phyloP scores from a whole-genome alignment of 2,888 invertebrate genomes.

The Apamea monoglypha region DNA sequence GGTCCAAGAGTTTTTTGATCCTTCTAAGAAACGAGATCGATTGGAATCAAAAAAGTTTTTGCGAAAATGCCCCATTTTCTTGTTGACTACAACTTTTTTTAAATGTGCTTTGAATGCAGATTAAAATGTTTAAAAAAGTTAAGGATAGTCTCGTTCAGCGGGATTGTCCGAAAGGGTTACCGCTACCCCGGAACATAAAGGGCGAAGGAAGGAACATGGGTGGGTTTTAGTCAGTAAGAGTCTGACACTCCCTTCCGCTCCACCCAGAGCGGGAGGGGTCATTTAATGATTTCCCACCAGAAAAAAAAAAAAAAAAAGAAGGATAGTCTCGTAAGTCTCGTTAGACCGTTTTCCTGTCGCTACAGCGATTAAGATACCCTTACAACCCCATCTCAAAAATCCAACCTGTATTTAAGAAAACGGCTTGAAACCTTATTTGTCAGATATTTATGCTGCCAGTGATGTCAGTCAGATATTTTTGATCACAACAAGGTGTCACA shows the following conservation, averaged over 20 bases:
- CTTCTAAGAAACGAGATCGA: not conserved
- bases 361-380: no score
- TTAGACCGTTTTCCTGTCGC: not conserved
- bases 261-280: no score
- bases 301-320: no score
- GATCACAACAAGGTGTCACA: not conserved
- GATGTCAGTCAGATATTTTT: not conserved
- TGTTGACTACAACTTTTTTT: no score
- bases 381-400: not conserved
- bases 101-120: not conserved
- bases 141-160: not conserved
- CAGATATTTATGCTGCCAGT: not conserved
- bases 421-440: not conserved
- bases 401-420: not conserved
- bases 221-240: no score
- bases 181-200: no score
- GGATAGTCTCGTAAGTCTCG: not conserved
- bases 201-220: no score
- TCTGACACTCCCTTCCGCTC: no score
- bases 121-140: no score
- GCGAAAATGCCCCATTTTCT: not conserved
- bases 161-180: no score
- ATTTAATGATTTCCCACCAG: no score
- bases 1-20: not conserved
- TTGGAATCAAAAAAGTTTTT: not conserved